These are phyloP conservation scores for Corythoichthys haematopterus DNA, from an alignment of 2,113 vertebrate genomes.

Conservation along the genomic window DNA sequence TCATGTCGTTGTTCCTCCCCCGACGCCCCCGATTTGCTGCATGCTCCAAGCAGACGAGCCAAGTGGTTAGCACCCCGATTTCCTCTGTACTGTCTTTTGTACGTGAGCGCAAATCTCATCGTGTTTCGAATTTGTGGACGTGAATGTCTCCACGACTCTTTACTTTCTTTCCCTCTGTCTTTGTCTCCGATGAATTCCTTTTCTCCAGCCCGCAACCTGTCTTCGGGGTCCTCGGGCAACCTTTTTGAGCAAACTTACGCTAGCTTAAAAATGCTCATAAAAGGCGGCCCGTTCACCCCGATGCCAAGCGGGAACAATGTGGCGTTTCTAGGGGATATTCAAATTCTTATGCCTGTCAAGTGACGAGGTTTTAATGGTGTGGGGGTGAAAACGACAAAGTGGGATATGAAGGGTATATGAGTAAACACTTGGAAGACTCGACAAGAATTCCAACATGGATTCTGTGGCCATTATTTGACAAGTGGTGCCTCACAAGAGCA, in stretches of 20 bases:
- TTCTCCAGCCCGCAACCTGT: constrained; percentile 44
- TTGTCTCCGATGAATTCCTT: constrained; percentile 30
- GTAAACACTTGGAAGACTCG: no score
- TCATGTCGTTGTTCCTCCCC: not conserved
- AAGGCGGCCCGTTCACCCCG: not conserved
- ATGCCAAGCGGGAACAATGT: not conserved
- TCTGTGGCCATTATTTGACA: no score
- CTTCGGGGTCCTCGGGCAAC: constrained; percentile 57
- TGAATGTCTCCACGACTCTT: constrained; percentile 62
- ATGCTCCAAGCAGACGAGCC: constrained; percentile 72
- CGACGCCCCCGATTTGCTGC: constrained; percentile 57
- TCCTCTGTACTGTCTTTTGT: constrained; percentile 59
- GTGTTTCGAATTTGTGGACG: constrained; percentile 56
- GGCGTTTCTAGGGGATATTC: not conserved
- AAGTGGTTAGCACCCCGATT: constrained; percentile 70
- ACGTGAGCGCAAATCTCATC: constrained; percentile 49
- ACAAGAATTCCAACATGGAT: no score
- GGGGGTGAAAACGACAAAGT: no score
- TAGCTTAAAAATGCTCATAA: not conserved
- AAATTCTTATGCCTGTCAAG: not conserved
- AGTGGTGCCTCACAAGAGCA: no score
- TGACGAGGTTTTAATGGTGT: not conserved
- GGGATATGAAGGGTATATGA: no score
- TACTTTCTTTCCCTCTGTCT: constrained; percentile 8
- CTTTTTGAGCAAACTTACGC: not conserved